Evolutionary conservation across 2,797 vertebrate species (phyloP).

Genomic region (Cyprinodon diabolis): DNA sequence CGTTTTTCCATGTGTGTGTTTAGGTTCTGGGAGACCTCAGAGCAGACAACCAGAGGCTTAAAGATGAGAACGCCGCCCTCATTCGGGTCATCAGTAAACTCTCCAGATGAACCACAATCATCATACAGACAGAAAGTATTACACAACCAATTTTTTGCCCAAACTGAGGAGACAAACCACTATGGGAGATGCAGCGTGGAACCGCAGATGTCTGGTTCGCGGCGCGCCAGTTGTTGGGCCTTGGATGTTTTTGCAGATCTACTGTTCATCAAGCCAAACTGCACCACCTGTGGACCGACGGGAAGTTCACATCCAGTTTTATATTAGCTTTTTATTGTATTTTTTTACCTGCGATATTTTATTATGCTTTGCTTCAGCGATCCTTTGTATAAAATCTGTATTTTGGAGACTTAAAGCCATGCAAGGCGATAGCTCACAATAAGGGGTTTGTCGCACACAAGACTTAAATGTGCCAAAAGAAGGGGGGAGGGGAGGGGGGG

Average conservation of each 20-base stretch:
- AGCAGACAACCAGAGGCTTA: conserved; percentile 91
- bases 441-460: conserved; percentile 3
- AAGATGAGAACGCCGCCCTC: conserved; percentile 91
- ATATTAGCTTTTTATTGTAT: conserved; percentile 61
- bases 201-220: conserved; percentile 49
- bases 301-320: conserved; percentile 56
- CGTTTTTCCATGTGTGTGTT: background rate
- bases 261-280: conserved; percentile 72
- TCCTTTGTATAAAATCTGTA: conserved; percentile 60
- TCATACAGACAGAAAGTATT: conserved; percentile 53
- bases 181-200: conserved; percentile 20
- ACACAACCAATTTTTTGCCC: conserved; percentile 46
- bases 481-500: conserved; percentile 1
- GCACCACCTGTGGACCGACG: conserved; percentile 60
- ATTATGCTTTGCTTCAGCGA: conserved; percentile 63
- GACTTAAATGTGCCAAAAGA: conserved; percentile 75
- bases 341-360: conserved; percentile 73
- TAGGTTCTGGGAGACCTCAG: conserved; percentile 85
- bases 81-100: conserved; percentile 94
- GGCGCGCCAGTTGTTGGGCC: conserved; percentile 46
- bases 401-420: conserved; percentile 68
- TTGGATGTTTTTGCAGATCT: conserved; percentile 69
- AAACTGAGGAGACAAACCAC: conserved; percentile 31
- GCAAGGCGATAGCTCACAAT: conserved; percentile 43
- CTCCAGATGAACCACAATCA: conserved; percentile 80